Evolutionary conservation across 1,140 invertebrate genomes (phyloP).

Genomic region (Maniola jurtina): DNA sequence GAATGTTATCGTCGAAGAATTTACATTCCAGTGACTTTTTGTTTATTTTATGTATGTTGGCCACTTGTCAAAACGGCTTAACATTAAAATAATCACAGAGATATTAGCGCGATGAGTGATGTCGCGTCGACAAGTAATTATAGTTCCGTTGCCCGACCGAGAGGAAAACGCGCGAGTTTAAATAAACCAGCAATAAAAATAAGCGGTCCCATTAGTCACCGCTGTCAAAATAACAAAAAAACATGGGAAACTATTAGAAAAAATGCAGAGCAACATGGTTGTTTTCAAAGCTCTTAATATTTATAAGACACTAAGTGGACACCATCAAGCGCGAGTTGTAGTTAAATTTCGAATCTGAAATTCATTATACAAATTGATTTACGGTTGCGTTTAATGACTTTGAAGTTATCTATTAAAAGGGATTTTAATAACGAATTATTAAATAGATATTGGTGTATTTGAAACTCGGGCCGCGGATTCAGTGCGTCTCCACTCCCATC

Average conservation of each 20-base stretch:
- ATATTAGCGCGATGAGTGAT: conserved; percentile 72
- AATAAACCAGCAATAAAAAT: conserved; percentile 75
- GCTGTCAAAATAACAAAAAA: conserved; percentile 69
- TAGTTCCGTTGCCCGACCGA: conserved; percentile 54
- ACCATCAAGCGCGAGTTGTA: not conserved
- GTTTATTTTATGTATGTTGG: conserved; percentile 42
- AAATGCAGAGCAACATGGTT: conserved; percentile 13
- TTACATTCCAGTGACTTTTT: conserved; percentile 17
- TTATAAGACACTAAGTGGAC: not conserved
- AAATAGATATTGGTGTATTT: conserved; percentile 36
- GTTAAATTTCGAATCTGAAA: conserved; percentile 1
- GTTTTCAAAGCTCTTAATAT: conserved; percentile 19
- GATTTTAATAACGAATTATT: conserved; percentile 58
- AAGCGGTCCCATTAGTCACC: conserved; percentile 75
- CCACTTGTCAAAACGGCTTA: conserved; percentile 57
- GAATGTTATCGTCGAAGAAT: not conserved
- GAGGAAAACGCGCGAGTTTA: conserved; percentile 57
- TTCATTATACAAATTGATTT: conserved; percentile 14
- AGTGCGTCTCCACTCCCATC: conserved; percentile 35
- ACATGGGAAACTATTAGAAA: conserved; percentile 22
- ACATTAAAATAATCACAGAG: conserved; percentile 66
- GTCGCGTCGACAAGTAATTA: conserved; percentile 68
- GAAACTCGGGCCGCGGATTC: conserved; percentile 39
- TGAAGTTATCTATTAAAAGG: conserved; percentile 22
- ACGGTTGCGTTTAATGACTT: conserved; percentile 7